Conservation (phyloP, 1,140 invertebrate genomes). For the Eupeodes corollae region DNA sequence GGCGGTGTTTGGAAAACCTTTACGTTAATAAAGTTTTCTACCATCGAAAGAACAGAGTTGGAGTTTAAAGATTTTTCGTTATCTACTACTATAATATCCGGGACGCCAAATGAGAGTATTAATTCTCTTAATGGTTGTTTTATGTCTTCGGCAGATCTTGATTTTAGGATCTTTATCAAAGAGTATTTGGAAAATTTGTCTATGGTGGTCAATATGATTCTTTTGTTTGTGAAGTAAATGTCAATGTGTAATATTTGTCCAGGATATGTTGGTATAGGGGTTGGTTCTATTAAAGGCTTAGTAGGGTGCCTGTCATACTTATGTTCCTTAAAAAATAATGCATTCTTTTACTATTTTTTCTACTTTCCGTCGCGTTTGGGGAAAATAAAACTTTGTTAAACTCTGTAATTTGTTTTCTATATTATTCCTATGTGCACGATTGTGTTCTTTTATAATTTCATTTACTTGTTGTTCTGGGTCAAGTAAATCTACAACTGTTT, state of each 20-base stretch:
- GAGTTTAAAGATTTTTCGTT: constrained; percentile 3
- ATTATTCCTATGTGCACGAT: neutral
- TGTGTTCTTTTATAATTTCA: neutral
- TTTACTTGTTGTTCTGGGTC: neutral
- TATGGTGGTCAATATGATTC: neutral
- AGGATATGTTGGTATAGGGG: neutral
- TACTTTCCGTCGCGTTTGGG: neutral
- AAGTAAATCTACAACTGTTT: neutral
- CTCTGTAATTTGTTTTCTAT: neutral
- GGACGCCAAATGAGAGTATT: neutral
- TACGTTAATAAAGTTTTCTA: neutral
- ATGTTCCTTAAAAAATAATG: neutral
- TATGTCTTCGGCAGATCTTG: neutral
- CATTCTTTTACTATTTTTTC: neutral
- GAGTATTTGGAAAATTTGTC: neutral
- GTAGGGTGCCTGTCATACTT: constrained; percentile 2
- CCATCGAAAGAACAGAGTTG: neutral
- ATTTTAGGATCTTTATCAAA: neutral
- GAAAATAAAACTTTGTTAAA: neutral
- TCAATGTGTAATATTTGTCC: constrained; percentile 2
- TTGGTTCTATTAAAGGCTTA: neutral
- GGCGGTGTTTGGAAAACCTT: neutral
- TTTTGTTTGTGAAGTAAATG: neutral
- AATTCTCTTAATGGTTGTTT: too few relatives aligned
- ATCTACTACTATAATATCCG: neutral